Evolutionary conservation across 2,888 invertebrate genomes (phyloP).

Genomic region (Odontomyia ornata): DNA sequence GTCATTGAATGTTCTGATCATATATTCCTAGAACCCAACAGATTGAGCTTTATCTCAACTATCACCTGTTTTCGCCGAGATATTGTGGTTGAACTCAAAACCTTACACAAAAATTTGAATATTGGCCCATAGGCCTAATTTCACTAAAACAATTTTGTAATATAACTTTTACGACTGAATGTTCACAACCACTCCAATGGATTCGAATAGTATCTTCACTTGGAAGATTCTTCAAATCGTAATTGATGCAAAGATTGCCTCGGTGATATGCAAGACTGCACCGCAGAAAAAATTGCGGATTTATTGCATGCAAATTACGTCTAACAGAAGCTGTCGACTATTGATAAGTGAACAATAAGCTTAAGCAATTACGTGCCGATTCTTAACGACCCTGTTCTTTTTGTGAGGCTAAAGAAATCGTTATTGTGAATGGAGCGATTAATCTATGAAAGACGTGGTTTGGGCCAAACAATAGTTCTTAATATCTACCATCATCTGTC

Average conservation of each 20-base stretch:
- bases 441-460: not conserved
- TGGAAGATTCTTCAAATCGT: no score
- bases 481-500: not conserved
- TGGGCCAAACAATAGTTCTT: not conserved
- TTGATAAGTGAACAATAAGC: slow-evolving; percentile 1
- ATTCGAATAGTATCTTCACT: no score
- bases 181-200: no score
- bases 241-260: not conserved
- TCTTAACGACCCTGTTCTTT: slow-evolving; percentile 9
- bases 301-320: not conserved
- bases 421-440: not conserved
- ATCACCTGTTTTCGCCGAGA: no score
- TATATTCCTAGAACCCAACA: no score
- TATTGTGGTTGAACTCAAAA: no score
- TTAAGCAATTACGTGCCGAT: not conserved
- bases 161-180: no score
- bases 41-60: no score
- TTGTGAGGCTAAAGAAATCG: not conserved
- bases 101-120: no score
- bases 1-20: no score
- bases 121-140: no score
- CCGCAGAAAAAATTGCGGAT: not conserved
- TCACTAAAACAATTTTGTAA: no score
- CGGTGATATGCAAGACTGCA: not conserved
- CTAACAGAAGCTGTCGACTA: slow-evolving; percentile 2